A percentile compares a stretch with the other conserved stretches of the same genome.
These are phyloP conservation scores for Onychostruthus taczanowskii DNA, from an alignment of 2,113 vertebrate genomes.

Conservation along the genomic window DNA sequence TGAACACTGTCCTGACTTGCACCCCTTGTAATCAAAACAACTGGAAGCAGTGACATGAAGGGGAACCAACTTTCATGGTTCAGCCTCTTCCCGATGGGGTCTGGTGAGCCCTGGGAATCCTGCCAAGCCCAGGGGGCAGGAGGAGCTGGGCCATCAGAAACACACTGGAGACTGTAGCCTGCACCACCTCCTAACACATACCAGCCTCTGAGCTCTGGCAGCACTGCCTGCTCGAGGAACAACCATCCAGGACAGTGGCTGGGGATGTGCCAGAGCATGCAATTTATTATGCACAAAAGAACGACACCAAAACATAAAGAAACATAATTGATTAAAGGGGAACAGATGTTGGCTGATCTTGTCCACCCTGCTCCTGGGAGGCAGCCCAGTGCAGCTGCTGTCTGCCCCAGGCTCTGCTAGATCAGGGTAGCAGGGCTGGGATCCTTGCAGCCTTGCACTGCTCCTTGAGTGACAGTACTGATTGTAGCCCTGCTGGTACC, in stretches of 20 bases:
- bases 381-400: background rate
- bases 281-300: background rate
- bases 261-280: background rate
- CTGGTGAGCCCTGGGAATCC: background rate
- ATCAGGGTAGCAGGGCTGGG: background rate
- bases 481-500: background rate
- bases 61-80: background rate
- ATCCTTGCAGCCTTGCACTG: background rate
- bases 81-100: background rate
- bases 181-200: background rate
- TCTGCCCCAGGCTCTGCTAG: background rate
- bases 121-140: background rate
- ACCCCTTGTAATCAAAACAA: background rate
- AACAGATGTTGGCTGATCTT: constrained; percentile 51
- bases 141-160: background rate
- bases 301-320: constrained; percentile 21
- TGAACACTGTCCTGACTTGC: background rate
- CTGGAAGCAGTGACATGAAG: background rate
- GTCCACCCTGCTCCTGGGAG: constrained; percentile 27
- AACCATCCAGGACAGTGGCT: background rate
- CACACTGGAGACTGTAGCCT: background rate
- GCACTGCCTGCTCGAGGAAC: background rate
- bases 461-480: background rate
- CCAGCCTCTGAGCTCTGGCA: fast-evolving
- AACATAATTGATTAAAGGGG: constrained; percentile 39